A percentile compares a stretch with the other conserved stretches of the same genome.
These are phyloP conservation scores for Varecia variegata DNA, from an alignment of 2,797 vertebrate species.

Conservation along the genomic window DNA sequence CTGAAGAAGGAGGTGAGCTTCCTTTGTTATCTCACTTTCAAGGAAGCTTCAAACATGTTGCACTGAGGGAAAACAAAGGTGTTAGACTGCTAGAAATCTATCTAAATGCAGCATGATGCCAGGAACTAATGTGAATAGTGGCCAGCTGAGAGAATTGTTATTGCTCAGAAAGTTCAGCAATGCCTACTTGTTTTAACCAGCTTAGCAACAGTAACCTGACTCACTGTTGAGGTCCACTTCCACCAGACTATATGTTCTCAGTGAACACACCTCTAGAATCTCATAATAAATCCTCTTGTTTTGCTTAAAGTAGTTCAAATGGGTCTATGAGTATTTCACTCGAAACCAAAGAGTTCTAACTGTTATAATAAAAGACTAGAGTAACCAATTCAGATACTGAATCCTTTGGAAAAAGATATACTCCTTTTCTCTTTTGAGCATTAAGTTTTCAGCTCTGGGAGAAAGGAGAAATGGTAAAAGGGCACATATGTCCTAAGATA, in stretches of 20 bases:
- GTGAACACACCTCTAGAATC: not conserved
- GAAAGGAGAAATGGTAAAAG: not conserved
- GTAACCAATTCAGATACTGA: not conserved
- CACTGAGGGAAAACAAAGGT: not conserved
- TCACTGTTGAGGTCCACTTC: not conserved
- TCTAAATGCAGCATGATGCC: not conserved
- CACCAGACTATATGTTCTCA: not conserved
- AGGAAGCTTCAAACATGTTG: constrained; percentile 10
- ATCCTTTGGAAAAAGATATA: not conserved
- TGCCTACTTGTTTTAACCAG: not conserved
- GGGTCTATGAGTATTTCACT: not conserved
- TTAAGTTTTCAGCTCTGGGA: not conserved
- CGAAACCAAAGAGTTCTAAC: not conserved
- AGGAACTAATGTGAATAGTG: not conserved
- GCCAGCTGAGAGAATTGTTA: not conserved
- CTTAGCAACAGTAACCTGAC: not conserved
- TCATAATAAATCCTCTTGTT: not conserved
- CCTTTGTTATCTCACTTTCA: constrained; percentile 18
- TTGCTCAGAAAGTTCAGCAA: not conserved
- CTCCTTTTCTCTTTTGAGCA: not conserved
- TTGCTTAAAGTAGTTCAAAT: not conserved
- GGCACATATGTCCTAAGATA: not conserved
- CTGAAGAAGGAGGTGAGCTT: not conserved
- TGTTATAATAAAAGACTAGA: not conserved
- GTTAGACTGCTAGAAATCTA: not conserved